Evolutionary conservation across 2,797 vertebrate species (phyloP), one percentile per base, ranked within the genome.

Genomic region (Xenentodon cancila): DNA sequence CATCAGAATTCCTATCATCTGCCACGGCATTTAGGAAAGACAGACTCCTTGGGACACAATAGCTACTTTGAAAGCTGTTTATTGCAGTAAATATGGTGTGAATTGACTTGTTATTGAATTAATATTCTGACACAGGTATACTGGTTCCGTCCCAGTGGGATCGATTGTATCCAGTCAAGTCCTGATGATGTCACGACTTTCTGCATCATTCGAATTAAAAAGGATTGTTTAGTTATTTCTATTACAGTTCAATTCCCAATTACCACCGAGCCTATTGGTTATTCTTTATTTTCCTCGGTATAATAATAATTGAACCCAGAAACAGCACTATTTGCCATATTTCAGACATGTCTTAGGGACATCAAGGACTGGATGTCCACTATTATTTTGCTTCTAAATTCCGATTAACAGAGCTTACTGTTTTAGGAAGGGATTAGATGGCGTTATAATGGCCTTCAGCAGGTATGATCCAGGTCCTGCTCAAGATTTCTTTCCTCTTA

Each of bases 181-280:
- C 71, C 40, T 54, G 58, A 76, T 85, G 84, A 88, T 84, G 78
- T 84, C 75, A 87, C 54, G 56, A 66, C 64, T 82, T 76, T 80
- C 56, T 25, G 75, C 62, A 64, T 81, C 83, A 89, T 87, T 88
- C 81, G 84, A 80, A 84, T 53, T 86, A 82, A 88, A 86, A 87
- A 85, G 85, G 73, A 18, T 62, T 42, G 57, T 67, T 73, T 71
- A 64, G 51, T 79, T 46, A 13, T 81, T 78, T 88, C 82, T 67
- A 66, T 89, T 73, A 80, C 63, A 58, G 50, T 50, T 68, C 50
- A 62, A 64, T 87, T 71, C 40, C 78, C 87, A 81, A 88, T 85
- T 84, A 61, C 72, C 73, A 83, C 59, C 66, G 75, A 65, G 83
- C 75, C 85, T 71, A 71, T 78, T 59, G 77, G 51, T 57, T 60